Evolutionary conservation across 2,888 invertebrate genomes (phyloP), one percentile per base, ranked within the genome.

Genomic region (Eupsilia transversa): DNA sequence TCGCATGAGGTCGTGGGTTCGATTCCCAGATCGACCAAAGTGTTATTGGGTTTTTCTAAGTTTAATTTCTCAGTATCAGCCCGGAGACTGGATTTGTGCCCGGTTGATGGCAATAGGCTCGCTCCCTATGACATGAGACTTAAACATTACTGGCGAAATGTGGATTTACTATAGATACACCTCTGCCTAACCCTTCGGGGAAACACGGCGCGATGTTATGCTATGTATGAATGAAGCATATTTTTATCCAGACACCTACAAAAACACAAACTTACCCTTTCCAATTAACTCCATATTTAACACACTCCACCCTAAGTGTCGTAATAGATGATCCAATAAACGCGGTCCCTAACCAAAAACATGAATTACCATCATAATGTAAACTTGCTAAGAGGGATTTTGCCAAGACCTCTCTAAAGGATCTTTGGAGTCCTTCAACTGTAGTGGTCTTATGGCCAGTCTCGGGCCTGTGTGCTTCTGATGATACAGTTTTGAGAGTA

Each of bases 311-410:
- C 61, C 52, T 64, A 66, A 67, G 20, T 65, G 27, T 54, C n/a
- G 46, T 71, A 76, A 80, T 49, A 76, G 63, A 71, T 80, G 75
- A 80, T 76, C 80, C 54, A 72, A 80, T 80, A 80, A 77, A 72
- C 30, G 54, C 38, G 17, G 33, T 5, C 59, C 64, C 33, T 52
- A 12, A 77, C 72, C 70, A 64, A 61, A 81, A 71, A 60, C 72
- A 71, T 76, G 60, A 72, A 41, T 72, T 70, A 67, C 64, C 72
- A 60, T 57, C 41, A 79, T 74, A 76, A 82, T 71, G 57, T 77
- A 79, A 79, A 77, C 80, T 70, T 69, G n/a, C 35, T 64, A 41
- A 67, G 69, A 68, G 80, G 67, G 72, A 63, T 82, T 68, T 59
- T 9, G 41, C 56, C n/a, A 72, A 70, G 61, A 70, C 68, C 43